phyloP scores from a whole-genome alignment of 2,113 vertebrate genomes.

The Myxocyprinus asiaticus region DNA sequence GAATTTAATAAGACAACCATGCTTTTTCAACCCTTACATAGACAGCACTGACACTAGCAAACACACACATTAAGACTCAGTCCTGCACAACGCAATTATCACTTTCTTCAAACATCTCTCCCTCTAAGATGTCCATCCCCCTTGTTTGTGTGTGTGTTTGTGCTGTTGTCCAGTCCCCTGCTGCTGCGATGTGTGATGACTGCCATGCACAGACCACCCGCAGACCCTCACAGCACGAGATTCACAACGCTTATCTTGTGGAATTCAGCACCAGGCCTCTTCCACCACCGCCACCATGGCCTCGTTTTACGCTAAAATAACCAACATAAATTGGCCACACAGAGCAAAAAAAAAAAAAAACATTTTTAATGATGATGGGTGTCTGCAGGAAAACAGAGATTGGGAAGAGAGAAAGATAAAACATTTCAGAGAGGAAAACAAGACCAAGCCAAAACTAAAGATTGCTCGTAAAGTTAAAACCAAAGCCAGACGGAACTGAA shows the following conservation, averaged over 20 bases:
- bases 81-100: constrained; percentile 32
- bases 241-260: not conserved
- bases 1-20: too few relatives aligned
- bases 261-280: constrained; percentile 25
- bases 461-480: constrained; percentile 52
- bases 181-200: constrained; percentile 38
- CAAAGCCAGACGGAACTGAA: constrained; percentile 45
- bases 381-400: constrained; percentile 23
- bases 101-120: not conserved
- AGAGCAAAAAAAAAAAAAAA: constrained; percentile 31
- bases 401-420: constrained; percentile 24
- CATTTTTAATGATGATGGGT: constrained; percentile 45
- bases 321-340: constrained; percentile 55
- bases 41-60: too few relatives aligned
- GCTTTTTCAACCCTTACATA: too few relatives aligned
- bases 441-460: constrained; percentile 45
- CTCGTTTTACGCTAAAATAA: constrained; percentile 55
- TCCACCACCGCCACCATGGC: not conserved
- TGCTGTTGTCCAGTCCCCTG: not conserved
- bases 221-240: not conserved
- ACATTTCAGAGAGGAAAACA: constrained; percentile 37
- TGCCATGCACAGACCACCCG: constrained; percentile 30
- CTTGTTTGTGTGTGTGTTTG: constrained; percentile 19
- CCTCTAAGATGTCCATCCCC: too few relatives aligned
- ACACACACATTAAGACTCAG: too few relatives aligned